Evolutionary conservation across 2,888 invertebrate genomes (phyloP).

Genomic region (Caenorhabditis wallacei): DNA sequence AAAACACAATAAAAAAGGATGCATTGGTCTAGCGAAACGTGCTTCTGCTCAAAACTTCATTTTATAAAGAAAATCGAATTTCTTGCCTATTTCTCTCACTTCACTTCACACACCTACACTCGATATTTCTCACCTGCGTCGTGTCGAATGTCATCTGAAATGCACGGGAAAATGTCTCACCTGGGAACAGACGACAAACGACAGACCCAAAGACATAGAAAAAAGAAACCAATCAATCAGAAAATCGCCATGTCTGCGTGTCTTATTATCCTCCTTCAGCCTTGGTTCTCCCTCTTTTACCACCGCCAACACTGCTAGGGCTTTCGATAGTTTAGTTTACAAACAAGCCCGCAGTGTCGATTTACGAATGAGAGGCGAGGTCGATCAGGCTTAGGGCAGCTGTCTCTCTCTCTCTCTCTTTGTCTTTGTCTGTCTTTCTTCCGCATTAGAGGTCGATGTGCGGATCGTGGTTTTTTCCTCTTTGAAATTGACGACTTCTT

Average conservation of each 20-base stretch:
- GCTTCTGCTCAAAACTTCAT: background rate
- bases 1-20: background rate
- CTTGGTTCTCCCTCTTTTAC: constrained; percentile 10
- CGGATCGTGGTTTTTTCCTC: constrained; percentile 25
- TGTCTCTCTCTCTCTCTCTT: too few relatives aligned
- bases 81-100: constrained; percentile 4
- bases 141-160: constrained; percentile 17
- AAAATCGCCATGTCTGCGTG: constrained; percentile 30
- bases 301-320: constrained; percentile 24
- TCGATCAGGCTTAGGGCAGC: constrained; percentile 53
- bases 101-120: background rate
- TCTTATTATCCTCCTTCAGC: constrained; percentile 33
- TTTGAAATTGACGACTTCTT: constrained; percentile 16
- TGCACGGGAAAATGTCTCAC: constrained; percentile 34
- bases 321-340: constrained; percentile 60
- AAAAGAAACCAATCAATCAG: constrained; percentile 51
- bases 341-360: constrained; percentile 60
- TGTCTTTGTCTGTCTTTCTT: too few relatives aligned
- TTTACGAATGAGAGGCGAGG: constrained; percentile 48
- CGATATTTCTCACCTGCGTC: constrained; percentile 40
- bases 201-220: constrained; percentile 3
- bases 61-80: background rate
- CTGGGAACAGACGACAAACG: background rate
- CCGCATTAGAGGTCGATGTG: constrained; percentile 19
- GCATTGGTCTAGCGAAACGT: background rate